Evolutionary conservation across 2,113 vertebrate species (phyloP).

Genomic region (Leptobrachium leishanense): DNA sequence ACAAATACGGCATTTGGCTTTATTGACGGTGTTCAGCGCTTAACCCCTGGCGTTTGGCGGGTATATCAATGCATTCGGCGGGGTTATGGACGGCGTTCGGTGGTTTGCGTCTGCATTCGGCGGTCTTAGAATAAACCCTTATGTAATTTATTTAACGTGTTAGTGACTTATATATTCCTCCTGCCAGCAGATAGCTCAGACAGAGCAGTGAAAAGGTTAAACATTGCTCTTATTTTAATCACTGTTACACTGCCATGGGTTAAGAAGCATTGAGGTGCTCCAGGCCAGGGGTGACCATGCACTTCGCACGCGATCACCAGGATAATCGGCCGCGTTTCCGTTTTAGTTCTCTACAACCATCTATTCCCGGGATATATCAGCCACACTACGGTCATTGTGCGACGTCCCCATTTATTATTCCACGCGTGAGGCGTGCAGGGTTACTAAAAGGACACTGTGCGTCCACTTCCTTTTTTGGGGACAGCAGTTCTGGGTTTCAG

Average conservation of each 20-base stretch:
- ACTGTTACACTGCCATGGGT: background rate
- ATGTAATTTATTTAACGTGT: too few relatives aligned
- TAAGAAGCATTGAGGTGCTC: background rate
- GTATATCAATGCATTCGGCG: too few relatives aligned
- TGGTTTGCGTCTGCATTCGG: too few relatives aligned
- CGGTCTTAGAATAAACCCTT: too few relatives aligned
- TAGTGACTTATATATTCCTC: too few relatives aligned
- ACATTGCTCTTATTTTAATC: background rate
- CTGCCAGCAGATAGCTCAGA: too few relatives aligned
- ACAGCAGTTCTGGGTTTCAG: background rate
- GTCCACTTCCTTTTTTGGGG: background rate
- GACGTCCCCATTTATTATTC: background rate
- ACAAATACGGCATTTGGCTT: too few relatives aligned
- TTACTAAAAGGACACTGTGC: conserved; percentile 33
- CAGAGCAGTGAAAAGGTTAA: background rate
- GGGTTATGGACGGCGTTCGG: too few relatives aligned
- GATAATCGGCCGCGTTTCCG: background rate
- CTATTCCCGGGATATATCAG: background rate
- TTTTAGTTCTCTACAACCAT: background rate
- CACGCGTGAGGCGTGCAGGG: background rate
- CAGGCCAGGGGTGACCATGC: background rate
- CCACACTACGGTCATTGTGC: conserved; percentile 23
- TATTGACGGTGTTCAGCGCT: too few relatives aligned
- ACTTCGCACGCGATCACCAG: conserved; percentile 5
- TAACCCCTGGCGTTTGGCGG: too few relatives aligned